Evolutionary conservation across 2,797 vertebrate species (phyloP).

Genomic region (Sebastes matsubarae): DNA sequence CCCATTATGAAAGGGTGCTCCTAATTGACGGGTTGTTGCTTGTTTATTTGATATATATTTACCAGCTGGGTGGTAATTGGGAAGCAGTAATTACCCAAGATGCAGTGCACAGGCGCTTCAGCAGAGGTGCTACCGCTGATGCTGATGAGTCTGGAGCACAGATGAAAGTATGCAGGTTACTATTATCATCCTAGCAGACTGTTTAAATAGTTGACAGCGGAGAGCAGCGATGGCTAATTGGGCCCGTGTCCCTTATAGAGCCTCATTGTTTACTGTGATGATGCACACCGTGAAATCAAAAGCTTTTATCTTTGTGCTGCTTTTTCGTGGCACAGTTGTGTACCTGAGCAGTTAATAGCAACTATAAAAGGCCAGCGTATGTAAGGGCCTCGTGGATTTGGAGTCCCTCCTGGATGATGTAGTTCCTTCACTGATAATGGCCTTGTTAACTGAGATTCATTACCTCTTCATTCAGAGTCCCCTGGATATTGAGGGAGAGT

Average conservation of each 20-base stretch:
- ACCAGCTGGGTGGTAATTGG: conserved; percentile 81
- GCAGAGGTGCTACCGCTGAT: conserved; percentile 49
- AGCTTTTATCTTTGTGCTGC: conserved; percentile 27
- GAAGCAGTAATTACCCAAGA: conserved; percentile 81
- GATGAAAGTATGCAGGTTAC: conserved; percentile 75
- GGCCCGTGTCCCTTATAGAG: conserved; percentile 46
- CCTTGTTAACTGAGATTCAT: conserved; percentile 79
- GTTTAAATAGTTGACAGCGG: conserved; percentile 64
- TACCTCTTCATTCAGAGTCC: conserved; percentile 66
- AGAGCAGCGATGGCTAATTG: conserved; percentile 66
- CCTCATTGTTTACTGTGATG: conserved; percentile 65
- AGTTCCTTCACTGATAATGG: conserved; percentile 68
- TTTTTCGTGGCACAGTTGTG: conserved; percentile 8
- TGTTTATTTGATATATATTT: conserved; percentile 86
- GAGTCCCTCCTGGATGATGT: conserved; percentile 62
- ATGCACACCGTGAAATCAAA: conserved; percentile 50
- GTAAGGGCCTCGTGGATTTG: conserved; percentile 51
- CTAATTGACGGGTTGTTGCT: conserved; percentile 85
- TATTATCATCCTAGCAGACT: conserved; percentile 59
- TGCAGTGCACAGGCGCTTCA: conserved; percentile 53
- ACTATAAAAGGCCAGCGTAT: conserved; percentile 56
- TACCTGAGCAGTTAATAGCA: conserved; percentile 58
- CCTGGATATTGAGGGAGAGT: conserved; percentile 63
- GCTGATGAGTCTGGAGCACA: conserved; percentile 68
- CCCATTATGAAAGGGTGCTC: conserved; percentile 71